Evolutionary conservation across 2,113 vertebrate genomes (phyloP).

Genomic region (Plecotus auritus): DNA sequence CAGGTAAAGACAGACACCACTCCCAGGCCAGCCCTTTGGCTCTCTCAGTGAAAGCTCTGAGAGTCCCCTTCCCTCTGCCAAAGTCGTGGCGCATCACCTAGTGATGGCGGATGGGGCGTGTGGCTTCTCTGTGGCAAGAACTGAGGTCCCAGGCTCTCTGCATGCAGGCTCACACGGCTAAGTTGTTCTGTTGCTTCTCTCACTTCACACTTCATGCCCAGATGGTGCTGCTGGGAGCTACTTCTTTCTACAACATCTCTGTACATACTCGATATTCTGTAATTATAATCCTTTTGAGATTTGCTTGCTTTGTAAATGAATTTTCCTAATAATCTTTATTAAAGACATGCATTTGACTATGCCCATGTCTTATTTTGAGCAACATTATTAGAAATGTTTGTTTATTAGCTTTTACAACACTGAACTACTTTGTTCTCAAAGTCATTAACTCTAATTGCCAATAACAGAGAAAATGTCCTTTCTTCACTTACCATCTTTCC

Average conservation of each 20-base stretch:
- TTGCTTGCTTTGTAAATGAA: constrained; percentile 42
- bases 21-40: neutral
- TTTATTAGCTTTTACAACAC: constrained; percentile 6
- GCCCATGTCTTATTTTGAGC: constrained; percentile 1
- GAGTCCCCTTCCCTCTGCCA: neutral
- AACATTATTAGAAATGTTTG: constrained; percentile 48
- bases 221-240: neutral
- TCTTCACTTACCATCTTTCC: constrained; percentile 26
- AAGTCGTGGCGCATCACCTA: fast-evolving
- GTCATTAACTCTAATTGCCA: constrained; percentile 60
- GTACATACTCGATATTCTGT: neutral
- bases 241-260: neutral
- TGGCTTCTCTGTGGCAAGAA: neutral
- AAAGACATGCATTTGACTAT: constrained; percentile 36
- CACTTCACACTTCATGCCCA: neutral
- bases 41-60: neutral
- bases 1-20: neutral
- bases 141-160: neutral
- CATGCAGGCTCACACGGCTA: neutral
- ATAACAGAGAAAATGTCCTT: constrained; percentile 52
- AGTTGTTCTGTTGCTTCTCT: neutral
- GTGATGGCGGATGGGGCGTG: neutral
- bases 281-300: constrained; percentile 41
- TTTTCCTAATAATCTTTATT: constrained; percentile 42
- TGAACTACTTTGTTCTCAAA: constrained; percentile 38